Evolutionary conservation across 2,797 vertebrate species (phyloP).

Genomic region (Betta splendens): DNA sequence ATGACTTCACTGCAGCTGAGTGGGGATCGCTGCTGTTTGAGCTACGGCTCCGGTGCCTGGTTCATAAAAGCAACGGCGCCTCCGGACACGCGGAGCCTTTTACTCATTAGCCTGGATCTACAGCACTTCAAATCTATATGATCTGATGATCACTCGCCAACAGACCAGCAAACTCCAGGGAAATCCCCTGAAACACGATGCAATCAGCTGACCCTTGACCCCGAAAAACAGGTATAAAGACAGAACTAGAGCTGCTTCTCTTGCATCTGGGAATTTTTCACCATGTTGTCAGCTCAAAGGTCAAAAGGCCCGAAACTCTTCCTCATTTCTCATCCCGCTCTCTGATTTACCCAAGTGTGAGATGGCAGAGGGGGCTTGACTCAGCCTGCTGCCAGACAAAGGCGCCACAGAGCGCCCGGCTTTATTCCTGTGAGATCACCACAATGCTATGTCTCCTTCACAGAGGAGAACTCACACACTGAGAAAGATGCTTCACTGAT

Average conservation of each 20-base stretch:
- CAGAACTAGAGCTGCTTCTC: constrained; percentile 10
- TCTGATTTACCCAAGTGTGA: constrained; percentile 61
- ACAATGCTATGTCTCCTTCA: constrained; percentile 76
- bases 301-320: constrained; percentile 37
- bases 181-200: constrained; percentile 19
- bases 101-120: not conserved
- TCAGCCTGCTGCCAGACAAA: constrained; percentile 80
- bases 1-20: constrained; percentile 14
- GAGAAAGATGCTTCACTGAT: constrained; percentile 70
- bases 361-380: constrained; percentile 71
- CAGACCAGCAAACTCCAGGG: constrained; percentile 4
- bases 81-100: constrained; percentile 10
- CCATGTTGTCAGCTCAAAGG: constrained; percentile 33
- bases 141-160: not conserved
- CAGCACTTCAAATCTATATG: constrained; percentile 6
- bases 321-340: constrained; percentile 60
- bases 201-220: not conserved
- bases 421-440: constrained; percentile 82
- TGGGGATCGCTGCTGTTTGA: constrained; percentile 25
- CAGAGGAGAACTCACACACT: constrained; percentile 68
- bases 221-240: constrained; percentile 13
- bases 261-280: constrained; percentile 34
- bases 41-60: constrained; percentile 22
- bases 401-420: constrained; percentile 65
- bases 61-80: constrained; percentile 17